Percentiles rank a stretch among this genome's conserved stretches.
Conservation (phyloP, 2,797 vertebrate species). For the Alca torda region DNA sequence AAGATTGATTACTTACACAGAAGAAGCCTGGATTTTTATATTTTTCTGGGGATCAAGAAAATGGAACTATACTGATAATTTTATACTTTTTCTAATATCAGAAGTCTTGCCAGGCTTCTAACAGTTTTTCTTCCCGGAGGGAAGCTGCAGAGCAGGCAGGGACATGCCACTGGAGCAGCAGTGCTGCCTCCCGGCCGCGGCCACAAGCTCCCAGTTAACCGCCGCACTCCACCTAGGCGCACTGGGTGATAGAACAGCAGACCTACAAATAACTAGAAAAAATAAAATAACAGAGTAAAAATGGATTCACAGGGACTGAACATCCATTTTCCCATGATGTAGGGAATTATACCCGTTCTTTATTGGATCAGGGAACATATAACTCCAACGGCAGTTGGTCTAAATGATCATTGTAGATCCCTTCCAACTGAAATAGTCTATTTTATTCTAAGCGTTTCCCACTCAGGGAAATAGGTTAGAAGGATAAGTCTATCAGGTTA, state of each 20-base stretch:
- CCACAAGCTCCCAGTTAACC: not conserved
- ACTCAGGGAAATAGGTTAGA: rapidly evolving
- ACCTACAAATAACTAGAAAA: not conserved
- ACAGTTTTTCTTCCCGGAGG: not conserved
- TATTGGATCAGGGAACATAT: not conserved
- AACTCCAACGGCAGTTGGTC: not conserved
- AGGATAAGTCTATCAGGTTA: not conserved
- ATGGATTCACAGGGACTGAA: not conserved
- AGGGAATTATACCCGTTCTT: not conserved
- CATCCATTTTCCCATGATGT: not conserved
- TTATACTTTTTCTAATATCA: not conserved
- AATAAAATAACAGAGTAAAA: not conserved
- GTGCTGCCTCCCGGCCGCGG: rapidly evolving
- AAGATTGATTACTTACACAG: not conserved
- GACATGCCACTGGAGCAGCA: not conserved
- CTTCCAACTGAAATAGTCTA: not conserved
- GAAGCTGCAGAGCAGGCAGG: not conserved
- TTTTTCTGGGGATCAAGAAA: not conserved
- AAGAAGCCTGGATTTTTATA: not conserved
- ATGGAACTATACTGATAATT: not conserved
- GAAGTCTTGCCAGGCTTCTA: not conserved
- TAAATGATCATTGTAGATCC: not conserved
- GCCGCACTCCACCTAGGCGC: rapidly evolving
- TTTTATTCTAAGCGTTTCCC: not conserved
- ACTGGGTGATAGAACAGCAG: not conserved